These are phyloP conservation scores for Beroe forskalii DNA, from an alignment of 37 sponge, comb jelly and placozoan species.

Conservation along the genomic window DNA sequence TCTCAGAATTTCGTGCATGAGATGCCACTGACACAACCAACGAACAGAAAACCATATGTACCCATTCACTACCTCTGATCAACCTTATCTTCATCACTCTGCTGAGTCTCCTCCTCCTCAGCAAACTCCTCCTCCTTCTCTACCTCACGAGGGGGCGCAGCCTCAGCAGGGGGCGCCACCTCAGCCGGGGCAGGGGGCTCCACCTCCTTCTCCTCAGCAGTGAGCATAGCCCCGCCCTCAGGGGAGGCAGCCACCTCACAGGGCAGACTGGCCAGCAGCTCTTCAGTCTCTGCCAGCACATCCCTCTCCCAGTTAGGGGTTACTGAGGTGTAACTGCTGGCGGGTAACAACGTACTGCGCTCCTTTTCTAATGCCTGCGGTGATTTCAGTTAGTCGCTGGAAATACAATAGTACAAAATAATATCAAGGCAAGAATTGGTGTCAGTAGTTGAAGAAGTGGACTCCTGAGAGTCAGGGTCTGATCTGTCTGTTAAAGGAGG, in stretches of 20 bases:
- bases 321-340: conserved; percentile 66
- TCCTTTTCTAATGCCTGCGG: conserved; percentile 68
- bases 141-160: not conserved
- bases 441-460: too few relatives aligned
- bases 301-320: conserved; percentile 58
- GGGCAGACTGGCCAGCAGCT: conserved; percentile 37
- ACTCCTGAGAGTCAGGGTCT: too few relatives aligned
- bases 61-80: too few relatives aligned
- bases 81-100: not conserved
- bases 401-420: too few relatives aligned
- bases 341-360: conserved; percentile 69
- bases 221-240: not conserved
- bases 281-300: conserved; percentile 53
- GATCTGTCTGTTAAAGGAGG: too few relatives aligned
- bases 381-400: not conserved
- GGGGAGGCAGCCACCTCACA: not conserved
- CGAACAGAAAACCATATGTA: too few relatives aligned
- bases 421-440: too few relatives aligned
- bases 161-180: not conserved
- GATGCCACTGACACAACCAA: too few relatives aligned
- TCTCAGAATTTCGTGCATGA: too few relatives aligned
- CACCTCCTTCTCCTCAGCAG: conserved; percentile 34
- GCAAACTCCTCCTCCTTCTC: not conserved
- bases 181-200: conserved; percentile 1
- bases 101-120: not conserved